These are phyloP conservation scores for Speoplatyrhinus poulsoni DNA, from an alignment of 2,113 vertebrate species.

Conservation along the genomic window DNA sequence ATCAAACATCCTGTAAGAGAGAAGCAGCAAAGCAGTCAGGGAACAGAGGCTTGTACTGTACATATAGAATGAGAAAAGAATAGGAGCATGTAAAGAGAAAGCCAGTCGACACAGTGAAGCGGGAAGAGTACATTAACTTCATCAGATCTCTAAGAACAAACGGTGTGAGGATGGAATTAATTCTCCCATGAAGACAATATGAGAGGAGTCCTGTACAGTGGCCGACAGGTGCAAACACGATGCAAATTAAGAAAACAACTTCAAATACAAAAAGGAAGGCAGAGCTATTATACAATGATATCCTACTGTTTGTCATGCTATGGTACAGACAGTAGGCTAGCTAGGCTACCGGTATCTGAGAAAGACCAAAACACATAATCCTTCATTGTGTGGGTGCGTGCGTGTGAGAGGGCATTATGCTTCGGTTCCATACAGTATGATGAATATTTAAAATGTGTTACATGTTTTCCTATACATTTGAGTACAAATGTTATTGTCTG, in stretches of 20 bases:
- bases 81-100: too few relatives aligned
- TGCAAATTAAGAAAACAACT: not conserved
- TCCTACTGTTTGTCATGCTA: too few relatives aligned
- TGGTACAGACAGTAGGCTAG: too few relatives aligned
- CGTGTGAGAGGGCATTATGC: too few relatives aligned
- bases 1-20: conserved; percentile 88
- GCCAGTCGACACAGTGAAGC: not conserved
- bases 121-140: conserved; percentile 40
- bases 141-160: conserved; percentile 39
- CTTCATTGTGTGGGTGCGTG: not conserved
- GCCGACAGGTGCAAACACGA: not conserved
- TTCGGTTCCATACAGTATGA: too few relatives aligned
- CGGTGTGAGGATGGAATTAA: conserved; percentile 14
- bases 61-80: too few relatives aligned
- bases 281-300: too few relatives aligned
- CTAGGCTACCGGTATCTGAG: not conserved
- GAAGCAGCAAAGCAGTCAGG: conserved; percentile 24
- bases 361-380: conserved; percentile 3
- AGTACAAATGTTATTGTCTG: too few relatives aligned
- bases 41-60: not conserved
- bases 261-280: not conserved
- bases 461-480: too few relatives aligned
- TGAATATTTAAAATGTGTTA: too few relatives aligned
- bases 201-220: not conserved
- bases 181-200: not conserved